Base-by-base conservation (phyloP, 2,888 invertebrate species). In the Amiota mariae region DNA sequence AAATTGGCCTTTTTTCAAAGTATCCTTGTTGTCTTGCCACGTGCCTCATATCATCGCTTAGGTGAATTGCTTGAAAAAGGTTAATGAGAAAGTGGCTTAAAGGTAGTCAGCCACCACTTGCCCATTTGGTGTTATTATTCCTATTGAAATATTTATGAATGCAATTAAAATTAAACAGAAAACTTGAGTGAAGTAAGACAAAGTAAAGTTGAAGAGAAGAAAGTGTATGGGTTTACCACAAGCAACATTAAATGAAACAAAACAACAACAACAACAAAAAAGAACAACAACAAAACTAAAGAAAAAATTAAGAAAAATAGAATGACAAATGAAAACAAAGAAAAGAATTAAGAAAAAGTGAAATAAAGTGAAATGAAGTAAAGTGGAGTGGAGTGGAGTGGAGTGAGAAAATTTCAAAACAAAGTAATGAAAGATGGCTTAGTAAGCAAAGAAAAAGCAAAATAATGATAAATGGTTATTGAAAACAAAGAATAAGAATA, bases 131-230 rank as follows among this genome's bases (percentile, higher is more conserved):
- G 36, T 6, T 36, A 6, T 36, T 36, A 36, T 36, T 36, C 4
- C 36, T 36, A 6, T 59, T 59, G 36, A 67, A 68, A 68, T 54
- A 18, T 68, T 68, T 68, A 51, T 68, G 51, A 51, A 68, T 54
- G 67, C 67, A 68, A 54, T 68, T 68, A 24, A 68, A 68, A 68
- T 68, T 68, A 68, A 68, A 68, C 51, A 36, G 6, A 36, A 36
- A 36, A 36, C 4, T 36, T 36, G 36, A 6, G 6, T 36, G 36
- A 36, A 36, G 36, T 36, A 36, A 36, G 8, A 36, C 36, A 36
- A 2, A 36, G 36, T 36, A 36, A 6, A 36, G 36, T 36, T 36
- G 36, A 36, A 6, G 36, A 2, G 36, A 36, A 36, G 6, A 36
- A 36, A 36, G 6, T 36, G 36, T 36, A 36, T 54, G 13, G 13